Evolutionary conservation across 1,140 invertebrate species (phyloP), one percentile per base, ranked within the genome.

Genomic region (Temnothorax longispinosus): DNA sequence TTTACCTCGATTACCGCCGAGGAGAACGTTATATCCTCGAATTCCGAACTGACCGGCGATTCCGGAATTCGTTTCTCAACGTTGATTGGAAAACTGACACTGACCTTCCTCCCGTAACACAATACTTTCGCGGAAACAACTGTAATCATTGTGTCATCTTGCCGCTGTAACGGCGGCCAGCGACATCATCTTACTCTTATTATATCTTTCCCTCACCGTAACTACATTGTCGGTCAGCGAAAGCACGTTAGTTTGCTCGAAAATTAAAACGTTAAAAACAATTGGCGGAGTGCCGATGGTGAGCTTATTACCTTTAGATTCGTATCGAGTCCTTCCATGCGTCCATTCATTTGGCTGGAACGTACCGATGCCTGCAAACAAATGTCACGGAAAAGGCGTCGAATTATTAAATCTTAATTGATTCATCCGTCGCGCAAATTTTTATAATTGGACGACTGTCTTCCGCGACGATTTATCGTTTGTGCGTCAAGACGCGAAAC

Each of bases 11-110:
- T 87, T 82, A 64, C 65, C 44, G n/a, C 15, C 76, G 67, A 44
- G 65, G 65, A 80, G 85, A 88, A 74, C 88, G 67, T 86, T 92
- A 89, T 88, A 90, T 90, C 74, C 82, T 87, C 71, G 62, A 89
- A 71, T 90, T 80, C 64, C 75, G 38, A 69, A 80, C 32, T 84
- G 81, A 78, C 76, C 76, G 64, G 52, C 82, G 64, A 85, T 82
- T 88, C 62, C 32, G 27, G 47, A 81, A 69, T 74, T 88, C 81
- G 84, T 89, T 89, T 58, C 54, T 56, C 27, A 47, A 15, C 58
- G 74, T 89, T 93, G 91, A 94, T 94, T 94, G 90, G 93, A 92
- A 94, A 94, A 76, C 85, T 71, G 92, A 93, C 77, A 91, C 91
- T 89, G 76, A 85, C 85, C 32, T 71, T 87, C 21, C 50, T 78